phyloP scores from a whole-genome alignment of 1,140 invertebrate genomes.

The Copidosoma floridanum region DNA sequence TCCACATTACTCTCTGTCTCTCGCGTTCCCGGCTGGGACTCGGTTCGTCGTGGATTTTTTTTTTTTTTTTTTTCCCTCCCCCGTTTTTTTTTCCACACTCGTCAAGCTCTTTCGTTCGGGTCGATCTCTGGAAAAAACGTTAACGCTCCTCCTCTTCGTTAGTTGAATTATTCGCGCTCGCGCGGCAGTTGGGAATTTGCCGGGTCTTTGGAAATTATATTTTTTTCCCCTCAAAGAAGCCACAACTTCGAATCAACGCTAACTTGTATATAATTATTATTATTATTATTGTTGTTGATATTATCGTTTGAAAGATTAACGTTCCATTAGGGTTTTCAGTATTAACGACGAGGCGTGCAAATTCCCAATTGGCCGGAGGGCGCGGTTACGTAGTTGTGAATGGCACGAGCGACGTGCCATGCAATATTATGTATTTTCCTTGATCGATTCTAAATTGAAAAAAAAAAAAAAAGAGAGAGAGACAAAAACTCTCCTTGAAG shows the following conservation, averaged over 20 bases:
- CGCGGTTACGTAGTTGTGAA: neutral
- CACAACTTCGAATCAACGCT: too few species aligned
- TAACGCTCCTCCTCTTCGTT: neutral
- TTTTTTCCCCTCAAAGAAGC: neutral
- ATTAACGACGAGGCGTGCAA: neutral
- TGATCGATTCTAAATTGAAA: too few species aligned
- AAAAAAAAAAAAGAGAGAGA: too few species aligned
- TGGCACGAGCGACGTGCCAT: too few species aligned
- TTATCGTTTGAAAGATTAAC: too few species aligned
- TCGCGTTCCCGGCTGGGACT: too few species aligned
- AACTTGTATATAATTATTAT: too few species aligned
- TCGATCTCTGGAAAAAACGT: neutral
- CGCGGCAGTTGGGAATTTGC: neutral
- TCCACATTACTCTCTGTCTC: constrained; percentile 4
- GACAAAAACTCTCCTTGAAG: neutral
- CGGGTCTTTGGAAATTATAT: neutral
- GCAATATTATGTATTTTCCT: constrained; percentile 9
- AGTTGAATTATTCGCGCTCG: constrained; percentile 8
- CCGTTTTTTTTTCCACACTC: too few species aligned
- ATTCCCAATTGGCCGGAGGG: neutral
- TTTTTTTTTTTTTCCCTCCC: too few species aligned
- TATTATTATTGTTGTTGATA: too few species aligned
- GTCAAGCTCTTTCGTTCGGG: neutral
- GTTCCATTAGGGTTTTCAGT: neutral
- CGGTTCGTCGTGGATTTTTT: constrained; percentile 1